Percentiles rank a stretch among this genome's conserved stretches.
Evolutionary conservation across 2,797 vertebrate species (phyloP).

Genomic region (Dermochelys coriacea): DNA sequence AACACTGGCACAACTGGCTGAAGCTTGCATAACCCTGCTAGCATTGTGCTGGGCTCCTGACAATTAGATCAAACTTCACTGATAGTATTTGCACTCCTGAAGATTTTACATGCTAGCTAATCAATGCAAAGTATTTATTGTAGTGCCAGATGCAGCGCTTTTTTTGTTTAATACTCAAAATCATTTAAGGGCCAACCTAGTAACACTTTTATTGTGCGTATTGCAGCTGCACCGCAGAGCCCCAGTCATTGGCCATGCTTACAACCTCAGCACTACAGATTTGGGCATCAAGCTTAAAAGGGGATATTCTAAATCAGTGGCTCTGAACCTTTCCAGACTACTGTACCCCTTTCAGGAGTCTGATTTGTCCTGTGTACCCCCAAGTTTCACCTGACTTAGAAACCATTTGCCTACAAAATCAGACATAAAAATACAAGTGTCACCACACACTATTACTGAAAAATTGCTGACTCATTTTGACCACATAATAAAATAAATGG

Average conservation of each 20-base stretch:
- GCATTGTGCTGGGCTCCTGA: not conserved
- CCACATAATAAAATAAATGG: too few species aligned
- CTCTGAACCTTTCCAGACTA: too few species aligned
- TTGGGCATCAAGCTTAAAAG: not conserved
- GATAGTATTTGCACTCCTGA: not conserved
- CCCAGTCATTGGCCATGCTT: not conserved
- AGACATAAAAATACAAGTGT: too few species aligned
- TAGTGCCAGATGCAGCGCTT: not conserved
- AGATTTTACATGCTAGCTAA: not conserved
- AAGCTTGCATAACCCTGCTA: not conserved
- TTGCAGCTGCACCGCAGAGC: not conserved
- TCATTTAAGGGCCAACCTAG: not conserved
- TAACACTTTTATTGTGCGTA: not conserved
- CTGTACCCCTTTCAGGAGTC: too few species aligned
- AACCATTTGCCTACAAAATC: too few species aligned
- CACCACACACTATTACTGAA: too few species aligned
- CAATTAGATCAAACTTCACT: not conserved
- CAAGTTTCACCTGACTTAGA: too few species aligned
- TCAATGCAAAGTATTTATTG: not conserved
- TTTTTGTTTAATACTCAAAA: not conserved
- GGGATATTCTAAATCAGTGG: not conserved
- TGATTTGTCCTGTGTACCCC: too few species aligned
- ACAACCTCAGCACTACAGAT: not conserved
- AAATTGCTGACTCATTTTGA: too few species aligned
- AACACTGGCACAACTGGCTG: not conserved